Conservation (phyloP, 2,113 vertebrate genomes). For the Atherinomorus stipes region DNA sequence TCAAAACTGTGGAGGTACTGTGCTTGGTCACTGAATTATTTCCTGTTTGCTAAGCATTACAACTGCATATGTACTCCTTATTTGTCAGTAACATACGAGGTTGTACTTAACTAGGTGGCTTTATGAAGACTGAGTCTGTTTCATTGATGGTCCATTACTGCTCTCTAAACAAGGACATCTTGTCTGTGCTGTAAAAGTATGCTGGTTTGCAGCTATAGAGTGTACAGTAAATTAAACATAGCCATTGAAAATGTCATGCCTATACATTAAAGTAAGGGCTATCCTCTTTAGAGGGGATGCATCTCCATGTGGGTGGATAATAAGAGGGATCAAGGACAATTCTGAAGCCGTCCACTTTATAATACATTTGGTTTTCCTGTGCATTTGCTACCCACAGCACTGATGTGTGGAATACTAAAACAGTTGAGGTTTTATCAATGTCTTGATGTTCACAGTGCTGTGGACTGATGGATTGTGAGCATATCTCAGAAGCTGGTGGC, state of each 20-base stretch:
- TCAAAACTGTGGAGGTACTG: neutral
- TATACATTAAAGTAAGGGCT: constrained; percentile 25
- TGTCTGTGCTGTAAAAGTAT: constrained; percentile 1
- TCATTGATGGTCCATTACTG: neutral
- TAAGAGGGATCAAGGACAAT: constrained; percentile 42
- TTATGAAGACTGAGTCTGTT: neutral
- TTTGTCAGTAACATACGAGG: neutral
- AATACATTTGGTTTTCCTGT: constrained; percentile 15
- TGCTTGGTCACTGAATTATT: neutral
- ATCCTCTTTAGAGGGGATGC: constrained; percentile 22
- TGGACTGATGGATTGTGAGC: constrained; percentile 10
- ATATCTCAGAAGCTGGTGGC: constrained; percentile 28
- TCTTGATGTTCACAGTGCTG: constrained; percentile 10
- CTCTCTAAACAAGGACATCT: neutral
- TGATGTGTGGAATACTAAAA: constrained; percentile 47
- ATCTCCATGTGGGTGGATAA: constrained; percentile 40
- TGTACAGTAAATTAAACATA: neutral
- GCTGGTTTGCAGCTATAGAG: neutral
- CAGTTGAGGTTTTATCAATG: constrained; percentile 44
- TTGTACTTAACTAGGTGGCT: neutral
- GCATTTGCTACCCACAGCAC: constrained; percentile 2
- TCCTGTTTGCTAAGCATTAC: neutral
- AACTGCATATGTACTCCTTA: too few species aligned
- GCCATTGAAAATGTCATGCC: neutral
- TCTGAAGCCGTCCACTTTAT: constrained; percentile 48